phyloP scores from a whole-genome alignment of 2,797 vertebrate species.

The Mormyrops boulengeri region DNA sequence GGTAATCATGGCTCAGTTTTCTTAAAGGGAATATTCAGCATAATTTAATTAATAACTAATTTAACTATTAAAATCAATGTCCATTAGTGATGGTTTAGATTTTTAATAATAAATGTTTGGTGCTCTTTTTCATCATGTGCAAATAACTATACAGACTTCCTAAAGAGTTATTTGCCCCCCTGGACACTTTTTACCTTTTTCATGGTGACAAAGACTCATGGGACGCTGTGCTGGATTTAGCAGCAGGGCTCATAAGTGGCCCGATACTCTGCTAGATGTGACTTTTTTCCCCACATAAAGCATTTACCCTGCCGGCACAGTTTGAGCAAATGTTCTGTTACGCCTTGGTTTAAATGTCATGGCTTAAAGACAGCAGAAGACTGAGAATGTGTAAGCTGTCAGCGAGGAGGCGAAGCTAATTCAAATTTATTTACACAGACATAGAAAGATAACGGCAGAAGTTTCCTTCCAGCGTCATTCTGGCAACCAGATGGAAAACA shows the following conservation, averaged over 20 bases:
- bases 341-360: not conserved
- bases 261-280: not conserved
- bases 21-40: not conserved
- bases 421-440: not conserved
- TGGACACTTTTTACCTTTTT: not conserved
- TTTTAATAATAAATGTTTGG: not conserved
- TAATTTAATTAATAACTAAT: not conserved
- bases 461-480: not conserved
- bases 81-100: not conserved
- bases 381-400: not conserved
- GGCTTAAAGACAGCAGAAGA: not conserved
- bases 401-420: not conserved
- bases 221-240: not conserved
- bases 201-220: not conserved
- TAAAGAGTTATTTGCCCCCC: not conserved
- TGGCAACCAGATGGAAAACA: not conserved
- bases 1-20: not conserved
- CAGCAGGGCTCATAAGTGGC: not conserved
- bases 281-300: not conserved
- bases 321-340: not conserved
- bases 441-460: not conserved
- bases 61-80: not conserved
- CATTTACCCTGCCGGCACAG: not conserved
- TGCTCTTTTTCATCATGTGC: not conserved
- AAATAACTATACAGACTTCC: not conserved